Evolutionary conservation across 2,888 invertebrate genomes (phyloP).

Genomic region (Epicampocera succincta): DNA sequence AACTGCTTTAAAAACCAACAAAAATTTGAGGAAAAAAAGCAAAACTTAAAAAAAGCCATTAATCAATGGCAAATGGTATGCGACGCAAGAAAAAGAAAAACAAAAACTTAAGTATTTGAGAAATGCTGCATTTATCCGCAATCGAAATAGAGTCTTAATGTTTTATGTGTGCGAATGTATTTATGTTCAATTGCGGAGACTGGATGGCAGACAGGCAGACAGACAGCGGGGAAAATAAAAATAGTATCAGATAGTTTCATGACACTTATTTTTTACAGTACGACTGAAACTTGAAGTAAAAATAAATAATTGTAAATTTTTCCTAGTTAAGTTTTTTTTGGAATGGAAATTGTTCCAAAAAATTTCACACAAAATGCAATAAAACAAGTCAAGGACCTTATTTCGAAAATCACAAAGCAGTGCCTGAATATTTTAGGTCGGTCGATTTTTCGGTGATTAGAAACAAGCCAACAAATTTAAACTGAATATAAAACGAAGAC

Average conservation of each 20-base stretch:
- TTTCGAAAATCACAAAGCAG: too few species aligned
- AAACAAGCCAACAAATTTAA: too few species aligned
- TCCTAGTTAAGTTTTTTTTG: too few species aligned
- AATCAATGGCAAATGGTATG: slow-evolving; percentile 75
- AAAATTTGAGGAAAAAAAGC: background rate
- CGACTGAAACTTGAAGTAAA: background rate
- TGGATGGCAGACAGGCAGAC: slow-evolving; percentile 27
- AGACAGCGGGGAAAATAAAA: background rate
- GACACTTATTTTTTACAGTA: slow-evolving; percentile 9
- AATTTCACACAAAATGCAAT: too few species aligned
- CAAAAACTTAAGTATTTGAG: slow-evolving; percentile 62
- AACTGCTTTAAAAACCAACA: slow-evolving; percentile 52
- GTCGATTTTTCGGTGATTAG: too few species aligned
- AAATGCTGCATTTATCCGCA: slow-evolving; percentile 68
- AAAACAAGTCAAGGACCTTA: too few species aligned
- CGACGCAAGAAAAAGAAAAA: slow-evolving; percentile 37
- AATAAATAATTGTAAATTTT: too few species aligned
- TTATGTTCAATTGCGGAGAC: slow-evolving; percentile 17
- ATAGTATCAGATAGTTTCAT: slow-evolving; percentile 3
- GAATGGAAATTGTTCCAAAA: too few species aligned
- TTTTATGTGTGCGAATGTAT: background rate
- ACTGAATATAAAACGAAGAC: too few species aligned
- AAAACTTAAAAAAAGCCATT: slow-evolving; percentile 73
- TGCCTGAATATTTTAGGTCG: too few species aligned
- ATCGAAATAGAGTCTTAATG: slow-evolving; percentile 67